A percentile compares a stretch with the other conserved stretches of the same genome.
These are phyloP conservation scores for Strix aluco DNA, from an alignment of 2,113 vertebrate genomes.

Conservation along the genomic window DNA sequence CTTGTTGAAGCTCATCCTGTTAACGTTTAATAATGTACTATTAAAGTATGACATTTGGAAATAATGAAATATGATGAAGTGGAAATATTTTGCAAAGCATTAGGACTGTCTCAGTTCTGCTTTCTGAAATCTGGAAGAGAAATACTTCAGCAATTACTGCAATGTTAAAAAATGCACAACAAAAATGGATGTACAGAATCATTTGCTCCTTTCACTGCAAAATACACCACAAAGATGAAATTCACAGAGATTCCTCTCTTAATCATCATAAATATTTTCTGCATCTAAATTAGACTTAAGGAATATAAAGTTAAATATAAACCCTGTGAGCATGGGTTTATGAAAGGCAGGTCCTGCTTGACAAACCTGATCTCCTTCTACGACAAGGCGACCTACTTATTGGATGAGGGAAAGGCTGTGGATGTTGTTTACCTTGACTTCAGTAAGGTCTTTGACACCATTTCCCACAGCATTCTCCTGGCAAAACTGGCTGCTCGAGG, in stretches of 20 bases:
- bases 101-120: not conserved
- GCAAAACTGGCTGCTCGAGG: no score
- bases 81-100: not conserved
- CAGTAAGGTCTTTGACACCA: no score
- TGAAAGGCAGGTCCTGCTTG: no score
- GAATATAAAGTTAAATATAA: not conserved
- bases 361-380: no score
- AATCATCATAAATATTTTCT: not conserved
- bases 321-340: no score
- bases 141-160: not conserved
- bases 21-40: no score
- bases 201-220: not conserved
- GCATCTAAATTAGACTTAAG: not conserved
- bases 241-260: not conserved
- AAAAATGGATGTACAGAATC: not conserved
- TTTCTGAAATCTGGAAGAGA: not conserved
- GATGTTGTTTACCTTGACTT: no score
- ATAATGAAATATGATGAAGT: not conserved
- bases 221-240: not conserved
- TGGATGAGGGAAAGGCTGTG: no score
- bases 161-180: not conserved
- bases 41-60: not conserved
- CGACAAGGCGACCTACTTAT: no score
- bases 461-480: no score
- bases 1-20: no score